Evolutionary conservation across 2,797 vertebrate species (phyloP), one percentile per base, ranked within the genome.

Genomic region (Caiman crocodilus): DNA sequence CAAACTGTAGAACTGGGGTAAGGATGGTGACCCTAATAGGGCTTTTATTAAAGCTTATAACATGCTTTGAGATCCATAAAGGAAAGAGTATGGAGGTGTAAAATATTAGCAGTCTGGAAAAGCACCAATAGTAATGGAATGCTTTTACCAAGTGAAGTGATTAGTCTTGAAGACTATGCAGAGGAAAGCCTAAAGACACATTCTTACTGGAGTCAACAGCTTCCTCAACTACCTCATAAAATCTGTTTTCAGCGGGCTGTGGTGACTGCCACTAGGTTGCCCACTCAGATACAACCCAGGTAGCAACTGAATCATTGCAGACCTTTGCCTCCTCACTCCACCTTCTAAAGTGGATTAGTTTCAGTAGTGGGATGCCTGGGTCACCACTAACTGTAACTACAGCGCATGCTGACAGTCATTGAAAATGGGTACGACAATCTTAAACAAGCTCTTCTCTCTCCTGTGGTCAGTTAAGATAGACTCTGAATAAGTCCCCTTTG

Each of bases 311-410:
- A 80, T 82, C 32, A n/a, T 58, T 76, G 75, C 55, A 56, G 76
- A 14, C 94, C 79, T 69, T 94, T 67, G 80, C 57, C 56, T 83
- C 23, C 56, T 90, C 92, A 86, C 88, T 30, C n/a, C 28, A 88
- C 74, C 17, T 79, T 12, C 25, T 15, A 14, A 83, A 73, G 94
- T 42, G 88, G 77, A 79, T 58, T 59, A 25, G 67, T 82, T 71
- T 87, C 65, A 81, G 18, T 79, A 59, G 28, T 84, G 56, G 92
- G n/a, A 23, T 85, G n/a, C 67, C 73, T 79, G 61, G 87, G 84
- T 84, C 5, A 8, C 55, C 58, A 64, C 1, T 30, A 63, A 76
- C 35, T 30, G 35, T 83, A 32, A 20, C 81, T 6, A n/a, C 63
- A 88, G 89, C 5, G 42, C 26, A 56, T 32, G 35, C 28, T 83